Evolutionary conservation across 2,797 vertebrate species (phyloP), one percentile per base, ranked within the genome.

Genomic region (Pitangus sulphuratus): DNA sequence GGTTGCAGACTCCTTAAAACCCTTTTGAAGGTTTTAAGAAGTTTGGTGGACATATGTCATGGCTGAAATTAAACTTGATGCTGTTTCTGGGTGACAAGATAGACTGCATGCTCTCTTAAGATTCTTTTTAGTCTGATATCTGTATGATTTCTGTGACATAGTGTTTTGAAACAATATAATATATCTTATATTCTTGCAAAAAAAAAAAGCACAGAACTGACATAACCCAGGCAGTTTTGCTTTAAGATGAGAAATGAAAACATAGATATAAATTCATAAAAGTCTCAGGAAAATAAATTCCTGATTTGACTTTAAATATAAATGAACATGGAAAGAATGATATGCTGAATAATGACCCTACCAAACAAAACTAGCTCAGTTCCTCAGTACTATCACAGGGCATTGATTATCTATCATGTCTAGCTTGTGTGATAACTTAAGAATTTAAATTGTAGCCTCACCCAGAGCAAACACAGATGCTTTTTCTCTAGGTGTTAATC

Each of bases 391-490:
- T 98, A 98, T 99, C 98, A 98, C 98, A 98, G 98, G 97, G 97
- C 98, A 99, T 98, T 98, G 98, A 99, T 99, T 98, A 98, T 98
- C 98, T 98, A 98, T 99, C 98, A 96, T 77, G 96, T 98, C 97
- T 98, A 95, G 97, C 98, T 98, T 98, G 98, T 98, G 98, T 98
- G 98, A 98, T 98, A 98, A 98, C 97, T 87, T 98, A 98, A 98
- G 98, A 98, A 98, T 98, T 98, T 88, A 98, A 97, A 96, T 92
- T 94, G 97, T 93, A 96, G 87, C 97, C 94, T 93, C 89, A 71
- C 84, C 82, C 93, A 91, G 79, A 95, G 89, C 76, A 96, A 90
- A 87, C 93, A 81, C 96, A 97, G 97, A 97, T 97, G 66, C 86
- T 5, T 96, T 98, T 98, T 96, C 97, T 98, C 90, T 61, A 94